Evolutionary conservation across 2,888 invertebrate species (phyloP).

Genomic region (Drosophila koepferae): DNA sequence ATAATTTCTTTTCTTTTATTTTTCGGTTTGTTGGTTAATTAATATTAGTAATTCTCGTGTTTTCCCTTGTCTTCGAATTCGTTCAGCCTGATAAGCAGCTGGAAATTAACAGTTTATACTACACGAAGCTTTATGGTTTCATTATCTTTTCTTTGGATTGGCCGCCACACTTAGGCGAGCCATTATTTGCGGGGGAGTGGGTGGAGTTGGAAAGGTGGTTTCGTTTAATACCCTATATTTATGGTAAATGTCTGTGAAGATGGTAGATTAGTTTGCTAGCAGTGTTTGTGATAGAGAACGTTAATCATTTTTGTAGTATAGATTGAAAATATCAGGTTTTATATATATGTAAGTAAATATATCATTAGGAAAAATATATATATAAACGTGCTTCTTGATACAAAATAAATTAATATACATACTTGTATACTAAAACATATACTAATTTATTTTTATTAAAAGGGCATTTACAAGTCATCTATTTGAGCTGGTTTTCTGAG

Average conservation of each 20-base stretch:
- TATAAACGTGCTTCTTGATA: too few species aligned
- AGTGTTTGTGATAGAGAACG: background rate
- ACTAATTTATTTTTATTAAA: background rate
- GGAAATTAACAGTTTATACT: constrained; percentile 49
- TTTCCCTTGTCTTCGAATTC: constrained; percentile 13
- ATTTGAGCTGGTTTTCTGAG: background rate
- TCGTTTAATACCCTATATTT: background rate
- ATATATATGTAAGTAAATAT: too few species aligned
- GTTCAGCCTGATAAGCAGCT: constrained; percentile 46
- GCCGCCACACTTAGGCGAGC: background rate
- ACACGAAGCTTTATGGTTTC: constrained; percentile 33
- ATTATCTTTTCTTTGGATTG: constrained; percentile 47
- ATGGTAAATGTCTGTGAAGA: background rate
- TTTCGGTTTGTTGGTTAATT: constrained; percentile 40
- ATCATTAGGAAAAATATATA: too few species aligned
- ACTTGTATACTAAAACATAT: too few species aligned
- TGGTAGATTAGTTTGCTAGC: background rate
- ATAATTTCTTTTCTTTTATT: constrained; percentile 11
- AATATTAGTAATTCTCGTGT: constrained; percentile 64
- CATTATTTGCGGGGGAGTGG: constrained; percentile 2
- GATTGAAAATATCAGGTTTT: too few species aligned
- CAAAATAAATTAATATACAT: too few species aligned
- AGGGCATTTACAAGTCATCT: background rate
- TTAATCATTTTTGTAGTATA: too few species aligned
- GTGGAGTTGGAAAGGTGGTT: constrained; percentile 11